Percentiles rank a stretch among this genome's conserved stretches.
These are phyloP conservation scores for Crenichthys baileyi DNA, from an alignment of 2,797 vertebrate species.

Conservation along the genomic window DNA sequence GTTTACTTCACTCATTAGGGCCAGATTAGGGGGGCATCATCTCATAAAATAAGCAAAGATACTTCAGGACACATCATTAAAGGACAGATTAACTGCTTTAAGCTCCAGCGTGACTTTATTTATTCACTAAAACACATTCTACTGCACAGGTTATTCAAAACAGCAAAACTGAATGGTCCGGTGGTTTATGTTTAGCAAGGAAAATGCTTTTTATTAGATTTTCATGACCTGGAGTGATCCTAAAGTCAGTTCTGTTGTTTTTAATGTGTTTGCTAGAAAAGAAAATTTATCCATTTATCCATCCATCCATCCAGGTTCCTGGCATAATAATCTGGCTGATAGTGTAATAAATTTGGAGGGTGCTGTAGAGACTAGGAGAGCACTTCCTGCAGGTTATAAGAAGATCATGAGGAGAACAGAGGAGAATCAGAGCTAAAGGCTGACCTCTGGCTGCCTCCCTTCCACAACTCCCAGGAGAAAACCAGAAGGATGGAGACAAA, in stretches of 20 bases:
- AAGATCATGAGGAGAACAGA: background rate
- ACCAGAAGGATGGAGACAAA: conserved; percentile 36
- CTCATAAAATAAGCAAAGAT: background rate
- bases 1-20: background rate
- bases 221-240: background rate
- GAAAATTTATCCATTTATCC: background rate
- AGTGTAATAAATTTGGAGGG: no score
- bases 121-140: background rate
- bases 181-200: background rate
- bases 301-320: background rate
- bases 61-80: background rate
- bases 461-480: conserved; percentile 39
- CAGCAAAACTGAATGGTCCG: background rate
- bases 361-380: background rate
- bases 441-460: conserved; percentile 54
- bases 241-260: background rate
- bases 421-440: conserved; percentile 54
- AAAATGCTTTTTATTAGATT: background rate
- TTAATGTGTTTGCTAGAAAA: background rate
- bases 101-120: background rate
- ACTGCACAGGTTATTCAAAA: background rate
- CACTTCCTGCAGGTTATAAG: background rate
- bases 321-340: no score
- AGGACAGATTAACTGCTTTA: background rate
- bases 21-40: background rate